These are phyloP conservation scores for Acanthisitta chloris DNA, from an alignment of 2,113 vertebrate species.

Conservation along the genomic window DNA sequence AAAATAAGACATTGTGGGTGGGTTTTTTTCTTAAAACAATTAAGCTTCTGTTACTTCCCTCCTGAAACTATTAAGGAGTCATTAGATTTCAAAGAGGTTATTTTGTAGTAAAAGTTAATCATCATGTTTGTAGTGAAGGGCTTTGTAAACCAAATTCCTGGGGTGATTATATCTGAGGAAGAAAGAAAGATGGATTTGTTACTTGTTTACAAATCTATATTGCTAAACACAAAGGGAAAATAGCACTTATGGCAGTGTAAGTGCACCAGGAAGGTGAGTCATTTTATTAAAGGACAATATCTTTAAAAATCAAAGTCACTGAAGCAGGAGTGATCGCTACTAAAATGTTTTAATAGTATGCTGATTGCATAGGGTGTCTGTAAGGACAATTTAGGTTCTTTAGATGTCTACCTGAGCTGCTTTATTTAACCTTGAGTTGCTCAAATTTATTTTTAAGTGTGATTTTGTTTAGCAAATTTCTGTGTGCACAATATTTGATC, in stretches of 20 bases:
- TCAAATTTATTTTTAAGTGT: not conserved
- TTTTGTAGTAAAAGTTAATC: slow-evolving; percentile 24
- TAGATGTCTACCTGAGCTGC: not conserved
- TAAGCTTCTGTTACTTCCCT: slow-evolving; percentile 42
- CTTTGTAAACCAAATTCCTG: not conserved
- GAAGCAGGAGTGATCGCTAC: not conserved
- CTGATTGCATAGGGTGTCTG: not conserved
- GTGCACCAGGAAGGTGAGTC: not conserved
- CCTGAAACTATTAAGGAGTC: slow-evolving; percentile 23
- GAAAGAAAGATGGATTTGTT: not conserved
- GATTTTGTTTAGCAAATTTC: not conserved
- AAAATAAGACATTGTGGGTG: slow-evolving; percentile 74
- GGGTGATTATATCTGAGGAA: not conserved
- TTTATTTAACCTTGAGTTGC: not conserved
- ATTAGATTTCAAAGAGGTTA: slow-evolving; percentile 36
- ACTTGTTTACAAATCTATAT: not conserved
- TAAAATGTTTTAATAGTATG: not conserved
- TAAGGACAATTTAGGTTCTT: not conserved
- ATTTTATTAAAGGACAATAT: not conserved
- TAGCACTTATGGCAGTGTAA: not conserved
- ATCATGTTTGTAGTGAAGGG: not conserved
- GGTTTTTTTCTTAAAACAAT: slow-evolving; percentile 62
- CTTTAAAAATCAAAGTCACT: not conserved
- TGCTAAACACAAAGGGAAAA: not conserved
- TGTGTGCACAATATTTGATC: not conserved